A percentile compares a stretch with the other conserved stretches of the same genome.
Evolutionary conservation across 2,888 invertebrate genomes (phyloP).

Genomic region (Pammene fasciana): DNA sequence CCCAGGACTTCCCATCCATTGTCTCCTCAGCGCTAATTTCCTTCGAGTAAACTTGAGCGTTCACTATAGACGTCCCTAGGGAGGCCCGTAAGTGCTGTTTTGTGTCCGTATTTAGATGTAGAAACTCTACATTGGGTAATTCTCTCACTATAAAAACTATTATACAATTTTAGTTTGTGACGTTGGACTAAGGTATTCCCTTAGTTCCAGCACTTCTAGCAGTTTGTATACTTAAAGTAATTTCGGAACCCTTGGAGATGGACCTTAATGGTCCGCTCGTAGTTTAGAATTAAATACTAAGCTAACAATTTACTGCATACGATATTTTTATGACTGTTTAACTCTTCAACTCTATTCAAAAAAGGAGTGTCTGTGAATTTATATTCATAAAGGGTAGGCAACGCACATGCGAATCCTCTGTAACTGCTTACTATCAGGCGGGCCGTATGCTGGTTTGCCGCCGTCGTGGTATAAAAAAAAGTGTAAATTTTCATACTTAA

Average conservation of each 20-base stretch:
- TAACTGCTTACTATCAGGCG: too few relatives aligned
- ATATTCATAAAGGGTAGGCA: too few relatives aligned
- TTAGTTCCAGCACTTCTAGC: not conserved
- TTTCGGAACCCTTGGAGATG: not conserved
- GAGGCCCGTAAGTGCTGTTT: constrained; percentile 36
- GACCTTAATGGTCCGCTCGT: too few relatives aligned
- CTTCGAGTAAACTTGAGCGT: constrained; percentile 41
- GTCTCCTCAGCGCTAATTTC: constrained; percentile 42
- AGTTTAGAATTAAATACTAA: too few relatives aligned
- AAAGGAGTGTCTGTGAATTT: too few relatives aligned
- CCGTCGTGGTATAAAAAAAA: too few relatives aligned
- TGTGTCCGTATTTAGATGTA: constrained; percentile 29
- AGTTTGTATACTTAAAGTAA: constrained; percentile 6
- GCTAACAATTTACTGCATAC: too few relatives aligned
- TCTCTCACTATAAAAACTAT: constrained; percentile 4
- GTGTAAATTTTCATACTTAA: too few relatives aligned
- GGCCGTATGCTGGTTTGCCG: too few relatives aligned
- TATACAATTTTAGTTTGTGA: constrained; percentile 5
- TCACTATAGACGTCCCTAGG: constrained; percentile 38
- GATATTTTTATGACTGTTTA: too few relatives aligned
- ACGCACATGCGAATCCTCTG: too few relatives aligned
- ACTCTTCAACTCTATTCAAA: too few relatives aligned
- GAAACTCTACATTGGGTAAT: constrained; percentile 16
- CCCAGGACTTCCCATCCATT: constrained; percentile 41
- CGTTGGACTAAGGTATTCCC: not conserved